A percentile compares a stretch with the other conserved stretches of the same genome.
phyloP scores from a whole-genome alignment of 2,888 invertebrate genomes.

The Hedychridium roseum region DNA sequence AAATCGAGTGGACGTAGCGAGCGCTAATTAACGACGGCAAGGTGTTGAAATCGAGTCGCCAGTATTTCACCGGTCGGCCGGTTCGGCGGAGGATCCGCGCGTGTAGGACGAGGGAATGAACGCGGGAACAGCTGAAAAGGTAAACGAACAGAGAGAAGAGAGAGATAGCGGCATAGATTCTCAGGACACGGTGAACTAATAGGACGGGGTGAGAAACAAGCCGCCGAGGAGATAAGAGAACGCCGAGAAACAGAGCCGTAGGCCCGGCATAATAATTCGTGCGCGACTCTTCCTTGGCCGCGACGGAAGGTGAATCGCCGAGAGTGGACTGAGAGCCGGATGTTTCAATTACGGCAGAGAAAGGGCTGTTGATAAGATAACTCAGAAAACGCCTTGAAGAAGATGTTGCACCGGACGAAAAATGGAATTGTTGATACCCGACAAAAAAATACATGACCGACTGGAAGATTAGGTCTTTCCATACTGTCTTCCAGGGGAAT shows the following conservation, averaged over 20 bases:
- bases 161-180: constrained; percentile 39
- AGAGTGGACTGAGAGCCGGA: constrained; percentile 21
- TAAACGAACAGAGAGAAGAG: constrained; percentile 10
- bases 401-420: too few species aligned
- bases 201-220: constrained; percentile 58
- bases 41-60: constrained; percentile 58
- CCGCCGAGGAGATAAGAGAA: constrained; percentile 52
- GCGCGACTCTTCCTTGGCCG: too few species aligned
- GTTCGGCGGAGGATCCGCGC: constrained; percentile 9
- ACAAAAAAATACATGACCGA: too few species aligned
- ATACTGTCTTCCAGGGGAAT: too few species aligned
- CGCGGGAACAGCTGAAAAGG: constrained; percentile 8
- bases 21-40: constrained; percentile 56
- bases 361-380: constrained; percentile 2
- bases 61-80: constrained; percentile 52
- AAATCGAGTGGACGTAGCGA: constrained; percentile 36
- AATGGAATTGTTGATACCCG: too few species aligned
- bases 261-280: constrained; percentile 55
- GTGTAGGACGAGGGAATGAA: constrained; percentile 10
- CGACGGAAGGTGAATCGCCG: background rate
- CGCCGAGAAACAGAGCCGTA: constrained; percentile 18
- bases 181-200: constrained; percentile 55
- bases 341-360: constrained; percentile 39
- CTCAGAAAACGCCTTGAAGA: background rate
- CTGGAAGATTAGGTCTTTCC: too few species aligned